A percentile compares a stretch with the other conserved stretches of the same genome.
These are phyloP conservation scores for Acholoe squamosa DNA, from an alignment of 2,888 invertebrate genomes.

Conservation along the genomic window DNA sequence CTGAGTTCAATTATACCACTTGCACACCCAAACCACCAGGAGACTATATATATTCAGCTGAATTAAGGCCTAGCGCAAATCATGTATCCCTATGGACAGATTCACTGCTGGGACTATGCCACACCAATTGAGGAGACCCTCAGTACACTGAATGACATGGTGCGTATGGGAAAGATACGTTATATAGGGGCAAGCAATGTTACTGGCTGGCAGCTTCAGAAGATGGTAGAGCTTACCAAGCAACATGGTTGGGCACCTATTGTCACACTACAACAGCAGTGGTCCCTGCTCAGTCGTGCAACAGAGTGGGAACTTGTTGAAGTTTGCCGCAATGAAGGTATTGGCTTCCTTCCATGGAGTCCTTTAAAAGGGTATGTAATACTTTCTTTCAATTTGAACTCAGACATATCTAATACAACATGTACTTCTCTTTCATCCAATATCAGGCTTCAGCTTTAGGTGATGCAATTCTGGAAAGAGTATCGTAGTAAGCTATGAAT, in stretches of 20 bases:
- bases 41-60: no score
- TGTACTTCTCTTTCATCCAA: no score
- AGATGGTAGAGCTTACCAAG: slow-evolving; percentile 64
- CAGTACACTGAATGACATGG: slow-evolving; percentile 65
- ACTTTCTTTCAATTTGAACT: no score
- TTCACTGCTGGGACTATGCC: slow-evolving; percentile 66
- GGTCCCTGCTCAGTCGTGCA: slow-evolving; percentile 74
- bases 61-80: no score
- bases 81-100: background rate
- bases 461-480: no score
- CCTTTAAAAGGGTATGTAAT: slow-evolving; percentile 74
- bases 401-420: no score
- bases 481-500: no score
- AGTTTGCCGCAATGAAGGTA: slow-evolving; percentile 76
- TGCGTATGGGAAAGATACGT: slow-evolving; percentile 64
- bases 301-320: slow-evolving; percentile 77
- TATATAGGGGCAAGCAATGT: slow-evolving; percentile 69
- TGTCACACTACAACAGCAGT: slow-evolving; percentile 74
- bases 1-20: no score
- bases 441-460: no score
- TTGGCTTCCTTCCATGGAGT: slow-evolving; percentile 78
- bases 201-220: slow-evolving; percentile 68
- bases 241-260: slow-evolving; percentile 44
- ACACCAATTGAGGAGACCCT: slow-evolving; percentile 68
- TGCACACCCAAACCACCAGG: no score